Evolutionary conservation across 2,113 vertebrate species (phyloP).

Genomic region (Callorhinus ursinus): DNA sequence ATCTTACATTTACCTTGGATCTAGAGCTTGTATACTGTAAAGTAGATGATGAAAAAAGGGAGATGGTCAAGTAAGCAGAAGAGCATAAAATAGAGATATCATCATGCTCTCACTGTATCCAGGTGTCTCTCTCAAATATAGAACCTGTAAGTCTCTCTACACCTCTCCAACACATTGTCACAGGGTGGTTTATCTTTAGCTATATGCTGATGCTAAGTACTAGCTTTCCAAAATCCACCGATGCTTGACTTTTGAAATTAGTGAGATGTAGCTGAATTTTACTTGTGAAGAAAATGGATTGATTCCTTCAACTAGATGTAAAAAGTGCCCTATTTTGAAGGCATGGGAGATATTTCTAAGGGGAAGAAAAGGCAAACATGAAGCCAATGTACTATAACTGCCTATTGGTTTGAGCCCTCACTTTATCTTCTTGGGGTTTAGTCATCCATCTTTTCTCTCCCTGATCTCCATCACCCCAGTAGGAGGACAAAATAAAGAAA

Average conservation of each 20-base stretch:
- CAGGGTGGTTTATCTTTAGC: not conserved
- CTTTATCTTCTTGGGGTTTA: not conserved
- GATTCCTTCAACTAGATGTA: not conserved
- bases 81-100: not conserved
- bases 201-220: not conserved
- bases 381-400: not conserved
- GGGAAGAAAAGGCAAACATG: not conserved
- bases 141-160: not conserved
- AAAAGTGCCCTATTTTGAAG: not conserved
- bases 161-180: not conserved
- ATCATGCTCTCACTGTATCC: not conserved
- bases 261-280: not conserved
- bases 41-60: not conserved
- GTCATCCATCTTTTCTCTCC: not conserved
- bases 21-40: not conserved
- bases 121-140: slow-evolving; percentile 17
- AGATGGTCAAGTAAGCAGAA: not conserved
- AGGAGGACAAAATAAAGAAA: not conserved
- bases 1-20: not conserved
- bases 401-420: not conserved
- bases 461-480: not conserved
- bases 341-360: not conserved
- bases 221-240: slow-evolving; percentile 32
- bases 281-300: not conserved
- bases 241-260: slow-evolving; percentile 10